These are phyloP conservation scores for Tetragnatha montana DNA, from an alignment of 2,888 invertebrate genomes.

Conservation along the genomic window DNA sequence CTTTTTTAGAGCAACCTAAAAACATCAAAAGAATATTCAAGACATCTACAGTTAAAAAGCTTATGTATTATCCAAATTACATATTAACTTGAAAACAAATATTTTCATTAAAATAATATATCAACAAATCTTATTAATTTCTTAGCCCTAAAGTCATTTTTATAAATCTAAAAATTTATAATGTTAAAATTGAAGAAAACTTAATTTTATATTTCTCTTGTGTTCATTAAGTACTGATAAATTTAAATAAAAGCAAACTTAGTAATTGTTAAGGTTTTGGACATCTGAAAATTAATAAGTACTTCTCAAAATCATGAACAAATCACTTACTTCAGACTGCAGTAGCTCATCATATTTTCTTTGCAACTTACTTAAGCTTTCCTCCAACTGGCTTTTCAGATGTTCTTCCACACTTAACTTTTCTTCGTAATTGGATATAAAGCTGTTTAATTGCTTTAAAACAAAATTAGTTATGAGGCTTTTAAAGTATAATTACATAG, in stretches of 20 bases:
- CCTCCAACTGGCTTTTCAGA: constrained; percentile 13
- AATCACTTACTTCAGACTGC: constrained; percentile 18
- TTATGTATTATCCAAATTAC: background rate
- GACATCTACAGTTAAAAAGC: background rate
- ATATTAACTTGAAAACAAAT: no score
- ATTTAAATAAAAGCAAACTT: no score
- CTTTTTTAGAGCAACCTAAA: constrained; percentile 27
- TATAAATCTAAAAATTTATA: no score
- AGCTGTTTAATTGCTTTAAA: constrained; percentile 19
- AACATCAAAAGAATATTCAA: background rate
- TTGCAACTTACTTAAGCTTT: constrained; percentile 21
- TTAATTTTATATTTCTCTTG: no score
- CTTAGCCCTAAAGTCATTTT: no score
- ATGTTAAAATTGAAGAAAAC: no score
- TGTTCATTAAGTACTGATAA: no score
- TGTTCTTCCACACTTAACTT: constrained; percentile 9
- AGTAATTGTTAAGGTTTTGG: no score
- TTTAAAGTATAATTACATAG: background rate
- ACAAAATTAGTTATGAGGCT: background rate
- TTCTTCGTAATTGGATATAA: constrained; percentile 31
- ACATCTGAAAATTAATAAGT: no score
- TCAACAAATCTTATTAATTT: no score
- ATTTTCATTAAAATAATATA: no score
- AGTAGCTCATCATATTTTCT: constrained; percentile 33
- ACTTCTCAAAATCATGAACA: no score